A percentile compares a stretch with the other conserved stretches of the same genome.
Evolutionary conservation across 2,797 vertebrate species (phyloP).

Genomic region (Kryptopterus vitreolus): DNA sequence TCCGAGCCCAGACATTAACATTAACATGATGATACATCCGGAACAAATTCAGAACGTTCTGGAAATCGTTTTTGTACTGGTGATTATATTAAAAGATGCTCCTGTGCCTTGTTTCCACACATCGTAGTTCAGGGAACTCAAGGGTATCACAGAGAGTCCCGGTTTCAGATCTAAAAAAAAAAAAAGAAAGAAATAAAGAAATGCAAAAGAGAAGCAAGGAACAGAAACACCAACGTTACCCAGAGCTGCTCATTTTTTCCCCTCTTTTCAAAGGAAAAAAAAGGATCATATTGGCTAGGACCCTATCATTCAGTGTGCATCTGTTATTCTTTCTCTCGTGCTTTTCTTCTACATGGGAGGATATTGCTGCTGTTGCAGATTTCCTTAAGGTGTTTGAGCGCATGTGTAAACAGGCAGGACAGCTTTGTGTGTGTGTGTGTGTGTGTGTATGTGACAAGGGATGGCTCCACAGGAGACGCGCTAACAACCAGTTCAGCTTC

Average conservation of each 20-base stretch:
- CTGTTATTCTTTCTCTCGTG: background rate
- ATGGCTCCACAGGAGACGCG: constrained; percentile 29
- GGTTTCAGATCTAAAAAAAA: background rate
- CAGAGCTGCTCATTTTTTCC: background rate
- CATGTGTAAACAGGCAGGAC: constrained; percentile 41
- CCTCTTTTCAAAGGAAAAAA: background rate
- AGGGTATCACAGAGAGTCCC: background rate
- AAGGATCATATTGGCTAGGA: background rate
- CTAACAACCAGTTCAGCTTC: constrained; percentile 8
- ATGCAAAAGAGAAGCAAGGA: background rate
- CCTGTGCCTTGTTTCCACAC: background rate
- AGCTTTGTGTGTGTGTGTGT: constrained; percentile 15
- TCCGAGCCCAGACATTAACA: background rate
- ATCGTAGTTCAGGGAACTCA: background rate
- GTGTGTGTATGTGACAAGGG: constrained; percentile 13
- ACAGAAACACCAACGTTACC: background rate
- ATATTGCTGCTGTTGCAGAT: constrained; percentile 33
- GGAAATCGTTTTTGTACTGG: background rate
- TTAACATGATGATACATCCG: background rate
- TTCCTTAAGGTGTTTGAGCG: constrained; percentile 19
- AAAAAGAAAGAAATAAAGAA: no score
- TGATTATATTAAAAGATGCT: background rate
- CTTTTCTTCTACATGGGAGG: constrained; percentile 10
- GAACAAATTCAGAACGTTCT: background rate
- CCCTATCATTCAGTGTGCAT: background rate